Evolutionary conservation across 2,888 invertebrate species (phyloP).

Genomic region (Oscheius sp.): DNA sequence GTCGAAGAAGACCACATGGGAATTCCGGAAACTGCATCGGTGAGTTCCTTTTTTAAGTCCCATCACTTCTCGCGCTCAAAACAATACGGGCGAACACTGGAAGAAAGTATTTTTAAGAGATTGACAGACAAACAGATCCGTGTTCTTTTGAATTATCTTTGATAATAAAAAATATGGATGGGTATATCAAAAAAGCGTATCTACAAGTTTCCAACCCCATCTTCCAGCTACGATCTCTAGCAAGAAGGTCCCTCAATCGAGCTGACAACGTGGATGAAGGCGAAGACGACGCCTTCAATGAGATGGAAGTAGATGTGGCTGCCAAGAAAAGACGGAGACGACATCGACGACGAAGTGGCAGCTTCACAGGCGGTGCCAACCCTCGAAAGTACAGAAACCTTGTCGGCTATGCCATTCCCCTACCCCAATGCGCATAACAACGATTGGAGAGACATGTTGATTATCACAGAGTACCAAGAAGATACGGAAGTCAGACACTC

Average conservation of each 20-base stretch:
- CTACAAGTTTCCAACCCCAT: no score
- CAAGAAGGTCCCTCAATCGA: not conserved
- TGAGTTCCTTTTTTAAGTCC: not conserved
- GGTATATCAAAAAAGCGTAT: not conserved
- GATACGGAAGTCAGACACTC: not conserved
- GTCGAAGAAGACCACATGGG: slow-evolving; percentile 3
- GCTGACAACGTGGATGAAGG: not conserved
- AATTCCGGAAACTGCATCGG: not conserved
- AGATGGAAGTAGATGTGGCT: slow-evolving; percentile 7
- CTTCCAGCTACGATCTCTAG: not conserved
- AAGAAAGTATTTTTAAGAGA: no score
- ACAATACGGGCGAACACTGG: no score
- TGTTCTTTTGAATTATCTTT: no score
- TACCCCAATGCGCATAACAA: slow-evolving; percentile 56
- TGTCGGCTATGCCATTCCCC: slow-evolving; percentile 55
- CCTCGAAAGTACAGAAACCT: slow-evolving; percentile 52
- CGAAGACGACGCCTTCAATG: slow-evolving; percentile 13
- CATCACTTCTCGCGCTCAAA: not conserved
- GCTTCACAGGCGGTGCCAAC: slow-evolving; percentile 50
- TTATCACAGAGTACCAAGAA: slow-evolving; percentile 46
- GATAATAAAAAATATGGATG: no score
- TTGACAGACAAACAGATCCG: no score
- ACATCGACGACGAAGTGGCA: slow-evolving; percentile 30
- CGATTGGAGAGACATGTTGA: slow-evolving; percentile 60
- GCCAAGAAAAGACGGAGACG: slow-evolving; percentile 16